Evolutionary conservation across 2,888 invertebrate genomes (phyloP), one percentile per base, ranked within the genome.

Genomic region (Dichetophora obliterata): DNA sequence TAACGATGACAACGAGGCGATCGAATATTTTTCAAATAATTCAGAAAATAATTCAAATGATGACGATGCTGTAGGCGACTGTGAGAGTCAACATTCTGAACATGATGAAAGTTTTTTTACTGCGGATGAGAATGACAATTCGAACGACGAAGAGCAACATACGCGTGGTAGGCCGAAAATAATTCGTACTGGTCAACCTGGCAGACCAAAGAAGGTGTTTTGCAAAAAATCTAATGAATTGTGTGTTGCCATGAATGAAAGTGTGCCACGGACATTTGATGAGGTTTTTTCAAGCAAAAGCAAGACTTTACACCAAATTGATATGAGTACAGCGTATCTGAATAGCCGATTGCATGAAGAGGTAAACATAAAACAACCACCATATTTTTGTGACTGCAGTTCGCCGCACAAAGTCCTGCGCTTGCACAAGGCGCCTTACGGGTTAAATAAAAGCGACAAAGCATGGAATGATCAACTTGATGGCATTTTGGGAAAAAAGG

Each of bases 401-500:
- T 34, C 66, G 48, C 71, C 75, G 5, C 14, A 76, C 3, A 78
- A 76, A 54, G 80, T 80, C 6, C 19, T 79, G 2, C 78, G 75
- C 34, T 75, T 83, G 5, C 72, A 81, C 4, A 83, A 82, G 57
- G 78, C 81, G 0, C 59, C 83, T 4, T 83, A 83, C 61, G 82
- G 82, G 3, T 72, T 84, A 14, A 82, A 81, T 54, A 83, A 84
- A 54, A 69, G 77, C 2, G 80, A 81, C 3, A 76, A 81, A 6
- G 79, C 82, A 43, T 83, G 82, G 82, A 82, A 83, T 37, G 61
- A 54, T 11, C 81, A 5, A 68, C 68, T 19, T 54, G n/a, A 54
- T 54, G 54, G 54, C n/a, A n/a, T 54, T 54, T 54, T 54, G 16
- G 9, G 54, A 6, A 54, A 54, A 54, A n/a, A 54, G 5, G 54